Conservation (phyloP, 2,888 invertebrate genomes). For the Alentia gelatinosa region DNA sequence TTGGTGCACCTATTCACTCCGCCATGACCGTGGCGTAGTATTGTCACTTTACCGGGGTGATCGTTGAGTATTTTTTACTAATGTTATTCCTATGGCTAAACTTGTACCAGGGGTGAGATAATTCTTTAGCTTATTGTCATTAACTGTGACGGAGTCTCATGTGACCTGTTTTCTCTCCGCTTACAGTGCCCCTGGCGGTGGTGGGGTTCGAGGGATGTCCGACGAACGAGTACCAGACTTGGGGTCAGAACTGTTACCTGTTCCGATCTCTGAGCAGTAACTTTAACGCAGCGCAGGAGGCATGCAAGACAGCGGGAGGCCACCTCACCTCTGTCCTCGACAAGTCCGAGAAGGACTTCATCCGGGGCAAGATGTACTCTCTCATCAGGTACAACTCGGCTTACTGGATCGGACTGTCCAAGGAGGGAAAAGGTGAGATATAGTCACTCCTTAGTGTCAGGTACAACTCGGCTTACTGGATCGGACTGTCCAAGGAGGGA, state of each 20-base stretch:
- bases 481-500: not conserved
- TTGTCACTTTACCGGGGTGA: not conserved
- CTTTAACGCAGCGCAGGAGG: not conserved
- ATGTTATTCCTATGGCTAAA: not conserved
- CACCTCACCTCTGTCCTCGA: not conserved
- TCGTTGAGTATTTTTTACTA: not conserved
- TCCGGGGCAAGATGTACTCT: not conserved
- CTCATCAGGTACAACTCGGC: not conserved
- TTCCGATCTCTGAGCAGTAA: not conserved
- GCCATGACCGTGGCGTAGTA: not conserved
- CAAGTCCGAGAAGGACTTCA: not conserved
- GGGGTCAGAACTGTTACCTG: not conserved
- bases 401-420: conserved; percentile 1
- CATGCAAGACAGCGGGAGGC: not conserved
- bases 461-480: not conserved
- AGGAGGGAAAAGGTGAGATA: not conserved
- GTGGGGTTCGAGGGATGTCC: not conserved
- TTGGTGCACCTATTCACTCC: not conserved
- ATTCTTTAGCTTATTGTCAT: too few species aligned
- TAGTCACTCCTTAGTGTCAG: not conserved
- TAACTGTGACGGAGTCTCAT: too few species aligned
- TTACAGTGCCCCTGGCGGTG: not conserved
- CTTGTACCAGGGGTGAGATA: not conserved
- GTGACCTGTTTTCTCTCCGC: too few species aligned
- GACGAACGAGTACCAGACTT: not conserved